phyloP scores from a whole-genome alignment of 1,140 invertebrate genomes.

The Aporrectodea caliginosa region DNA sequence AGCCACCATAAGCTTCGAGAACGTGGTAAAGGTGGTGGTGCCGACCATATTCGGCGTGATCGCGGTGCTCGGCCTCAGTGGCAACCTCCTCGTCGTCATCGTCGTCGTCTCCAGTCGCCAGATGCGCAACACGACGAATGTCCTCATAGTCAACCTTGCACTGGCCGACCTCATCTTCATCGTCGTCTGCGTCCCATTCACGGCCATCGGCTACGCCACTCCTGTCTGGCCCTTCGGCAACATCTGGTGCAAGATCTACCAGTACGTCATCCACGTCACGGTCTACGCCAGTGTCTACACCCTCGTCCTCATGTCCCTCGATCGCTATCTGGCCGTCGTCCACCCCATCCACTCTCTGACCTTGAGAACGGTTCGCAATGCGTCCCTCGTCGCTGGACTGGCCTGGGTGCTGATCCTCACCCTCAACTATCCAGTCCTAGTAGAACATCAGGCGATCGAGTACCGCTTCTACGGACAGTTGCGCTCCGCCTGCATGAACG shows the following conservation, averaged over 20 bases:
- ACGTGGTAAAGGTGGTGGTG: slow-evolving; percentile 57
- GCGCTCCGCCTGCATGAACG: slow-evolving; percentile 43
- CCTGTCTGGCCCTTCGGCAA: slow-evolving; percentile 80
- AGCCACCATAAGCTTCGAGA: slow-evolving; percentile 30
- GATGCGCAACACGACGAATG: slow-evolving; percentile 85
- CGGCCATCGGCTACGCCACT: slow-evolving; percentile 54
- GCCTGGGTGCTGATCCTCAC: slow-evolving; percentile 76
- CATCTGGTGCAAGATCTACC: slow-evolving; percentile 82
- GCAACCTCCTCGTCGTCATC: slow-evolving; percentile 79
- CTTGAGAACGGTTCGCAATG: slow-evolving; percentile 77
- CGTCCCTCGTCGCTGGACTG: slow-evolving; percentile 64
- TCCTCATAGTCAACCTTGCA: slow-evolving; percentile 80
- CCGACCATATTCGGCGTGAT: slow-evolving; percentile 84
- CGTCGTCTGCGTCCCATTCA: slow-evolving; percentile 83
- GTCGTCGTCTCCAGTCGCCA: slow-evolving; percentile 79
- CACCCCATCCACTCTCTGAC: slow-evolving; percentile 88
- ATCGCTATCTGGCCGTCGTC: slow-evolving; percentile 90
- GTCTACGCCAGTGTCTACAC: slow-evolving; percentile 92
- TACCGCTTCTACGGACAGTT: slow-evolving; percentile 51
- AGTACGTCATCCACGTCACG: slow-evolving; percentile 69
- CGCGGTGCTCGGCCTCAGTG: slow-evolving; percentile 78
- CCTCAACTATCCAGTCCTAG: slow-evolving; percentile 67
- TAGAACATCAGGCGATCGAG: slow-evolving; percentile 65
- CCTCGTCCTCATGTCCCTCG: slow-evolving; percentile 88
- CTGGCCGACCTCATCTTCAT: slow-evolving; percentile 88